Conservation (phyloP, 2,113 vertebrate genomes). For the Ictalurus furcatus region DNA sequence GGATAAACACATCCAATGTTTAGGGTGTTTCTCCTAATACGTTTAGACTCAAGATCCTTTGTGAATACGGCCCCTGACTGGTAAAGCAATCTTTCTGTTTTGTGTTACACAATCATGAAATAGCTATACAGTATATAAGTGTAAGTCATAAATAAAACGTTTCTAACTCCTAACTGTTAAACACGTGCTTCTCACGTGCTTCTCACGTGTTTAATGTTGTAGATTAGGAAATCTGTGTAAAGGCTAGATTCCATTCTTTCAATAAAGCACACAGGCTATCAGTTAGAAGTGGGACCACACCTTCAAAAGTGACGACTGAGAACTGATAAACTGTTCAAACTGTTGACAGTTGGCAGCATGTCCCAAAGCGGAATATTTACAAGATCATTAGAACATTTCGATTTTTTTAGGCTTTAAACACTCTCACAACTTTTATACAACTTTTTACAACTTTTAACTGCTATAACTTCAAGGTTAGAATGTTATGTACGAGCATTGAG, state of each 20-base stretch:
- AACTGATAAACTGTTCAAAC: neutral
- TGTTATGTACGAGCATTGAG: neutral
- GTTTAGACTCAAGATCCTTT: neutral
- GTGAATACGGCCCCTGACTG: neutral
- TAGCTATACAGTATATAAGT: neutral
- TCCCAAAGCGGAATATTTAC: neutral
- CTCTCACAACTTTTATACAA: no score
- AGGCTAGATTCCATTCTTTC: neutral
- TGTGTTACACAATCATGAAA: neutral
- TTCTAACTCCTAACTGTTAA: no score
- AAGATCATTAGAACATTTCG: no score
- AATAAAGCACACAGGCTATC: neutral
- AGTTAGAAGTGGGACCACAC: neutral
- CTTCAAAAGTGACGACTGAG: neutral
- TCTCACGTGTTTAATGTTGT: neutral
- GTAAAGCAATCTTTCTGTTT: neutral
- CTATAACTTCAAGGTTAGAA: neutral
- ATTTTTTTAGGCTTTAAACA: neutral
- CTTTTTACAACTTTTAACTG: no score
- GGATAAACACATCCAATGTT: neutral
- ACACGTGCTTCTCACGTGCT: neutral
- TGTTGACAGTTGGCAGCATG: neutral
- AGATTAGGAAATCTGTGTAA: neutral
- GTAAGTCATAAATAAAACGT: neutral
- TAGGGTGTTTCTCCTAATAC: neutral